Evolutionary conservation across 2,888 invertebrate genomes (phyloP).

Genomic region (Meandrusa payeni): DNA sequence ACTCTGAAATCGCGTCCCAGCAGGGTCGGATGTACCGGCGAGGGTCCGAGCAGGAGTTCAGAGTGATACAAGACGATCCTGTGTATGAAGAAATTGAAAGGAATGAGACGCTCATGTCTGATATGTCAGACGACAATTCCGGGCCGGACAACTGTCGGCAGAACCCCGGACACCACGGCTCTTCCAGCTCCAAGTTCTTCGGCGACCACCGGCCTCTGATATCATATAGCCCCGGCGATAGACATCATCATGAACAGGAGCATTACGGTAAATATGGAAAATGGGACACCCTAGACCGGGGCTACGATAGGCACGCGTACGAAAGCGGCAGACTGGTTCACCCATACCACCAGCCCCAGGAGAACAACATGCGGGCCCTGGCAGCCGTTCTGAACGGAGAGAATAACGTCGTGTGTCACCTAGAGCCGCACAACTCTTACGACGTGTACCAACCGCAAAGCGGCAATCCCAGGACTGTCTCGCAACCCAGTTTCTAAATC

Average conservation of each 20-base stretch:
- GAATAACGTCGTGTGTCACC: slow-evolving; percentile 91
- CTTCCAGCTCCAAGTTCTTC: slow-evolving; percentile 85
- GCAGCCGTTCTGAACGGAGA: slow-evolving; percentile 92
- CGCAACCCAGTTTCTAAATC: slow-evolving; percentile 73
- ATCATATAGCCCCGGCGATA: slow-evolving; percentile 86
- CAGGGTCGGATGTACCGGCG: slow-evolving; percentile 73
- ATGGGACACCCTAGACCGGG: slow-evolving; percentile 76
- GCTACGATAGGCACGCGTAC: slow-evolving; percentile 68
- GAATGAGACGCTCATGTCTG: slow-evolving; percentile 86
- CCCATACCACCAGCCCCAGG: slow-evolving; percentile 76
- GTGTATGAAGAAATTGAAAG: slow-evolving; percentile 91
- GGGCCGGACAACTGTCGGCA: slow-evolving; percentile 85
- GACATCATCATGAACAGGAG: slow-evolving; percentile 72
- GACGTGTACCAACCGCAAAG: slow-evolving; percentile 71
- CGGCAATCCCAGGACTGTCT: slow-evolving; percentile 71
- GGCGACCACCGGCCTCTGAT: slow-evolving; percentile 91
- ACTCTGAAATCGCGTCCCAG: slow-evolving; percentile 85
- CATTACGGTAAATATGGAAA: slow-evolving; percentile 74
- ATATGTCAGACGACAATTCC: slow-evolving; percentile 87
- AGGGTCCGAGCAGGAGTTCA: slow-evolving; percentile 79
- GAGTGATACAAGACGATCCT: slow-evolving; percentile 85
- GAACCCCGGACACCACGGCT: slow-evolving; percentile 80
- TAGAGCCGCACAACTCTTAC: slow-evolving; percentile 86
- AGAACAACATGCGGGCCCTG: slow-evolving; percentile 80
- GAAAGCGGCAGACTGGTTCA: slow-evolving; percentile 78